These are phyloP conservation scores for Glaucidium brasilianum DNA, from an alignment of 2,113 vertebrate species.

Conservation along the genomic window DNA sequence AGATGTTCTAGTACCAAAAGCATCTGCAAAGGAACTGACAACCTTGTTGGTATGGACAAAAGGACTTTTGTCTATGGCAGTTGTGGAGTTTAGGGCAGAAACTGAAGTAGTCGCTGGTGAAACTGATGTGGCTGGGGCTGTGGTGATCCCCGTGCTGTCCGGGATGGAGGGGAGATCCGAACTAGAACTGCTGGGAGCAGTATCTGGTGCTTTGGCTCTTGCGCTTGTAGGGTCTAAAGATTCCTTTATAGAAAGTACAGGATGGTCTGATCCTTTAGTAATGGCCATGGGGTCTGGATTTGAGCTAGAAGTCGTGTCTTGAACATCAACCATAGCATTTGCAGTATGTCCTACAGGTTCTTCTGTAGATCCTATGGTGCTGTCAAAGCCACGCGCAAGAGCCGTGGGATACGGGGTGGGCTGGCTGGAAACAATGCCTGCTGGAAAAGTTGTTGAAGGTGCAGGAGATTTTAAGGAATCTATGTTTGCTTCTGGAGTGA, in stretches of 20 bases:
- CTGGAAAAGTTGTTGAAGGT: neutral
- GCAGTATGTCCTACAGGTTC: neutral
- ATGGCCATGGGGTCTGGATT: neutral
- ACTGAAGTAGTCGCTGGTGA: neutral
- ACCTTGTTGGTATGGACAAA: neutral
- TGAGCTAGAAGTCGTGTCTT: neutral
- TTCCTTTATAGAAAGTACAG: neutral
- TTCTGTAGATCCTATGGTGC: accelerated
- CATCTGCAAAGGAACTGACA: neutral
- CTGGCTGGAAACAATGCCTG: neutral
- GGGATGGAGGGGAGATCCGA: neutral
- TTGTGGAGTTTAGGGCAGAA: neutral
- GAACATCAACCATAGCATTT: neutral
- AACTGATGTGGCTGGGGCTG: neutral
- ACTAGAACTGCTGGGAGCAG: neutral
- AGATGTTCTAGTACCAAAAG: neutral
- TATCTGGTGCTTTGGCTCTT: neutral
- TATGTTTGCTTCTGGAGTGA: neutral
- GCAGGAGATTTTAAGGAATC: neutral
- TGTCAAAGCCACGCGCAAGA: neutral
- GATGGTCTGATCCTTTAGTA: neutral
- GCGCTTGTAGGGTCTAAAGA: neutral
- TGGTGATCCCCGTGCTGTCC: neutral
- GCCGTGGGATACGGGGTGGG: accelerated
- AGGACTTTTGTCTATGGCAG: neutral